Conservation (phyloP, 2,797 vertebrate species). For the Myotis myotis region DNA sequence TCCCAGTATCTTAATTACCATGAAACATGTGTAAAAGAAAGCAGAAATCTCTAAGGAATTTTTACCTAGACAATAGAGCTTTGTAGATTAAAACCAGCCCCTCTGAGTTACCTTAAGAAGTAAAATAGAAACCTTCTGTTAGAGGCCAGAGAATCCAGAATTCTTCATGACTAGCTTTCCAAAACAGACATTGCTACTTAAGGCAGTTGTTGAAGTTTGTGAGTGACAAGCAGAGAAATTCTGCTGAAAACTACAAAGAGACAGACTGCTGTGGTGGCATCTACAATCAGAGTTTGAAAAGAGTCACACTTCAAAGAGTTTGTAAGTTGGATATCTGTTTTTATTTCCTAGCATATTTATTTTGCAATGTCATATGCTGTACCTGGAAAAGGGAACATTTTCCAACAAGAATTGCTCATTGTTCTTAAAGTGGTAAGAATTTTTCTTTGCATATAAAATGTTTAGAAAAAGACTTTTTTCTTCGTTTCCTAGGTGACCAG, state of each 20-base stretch:
- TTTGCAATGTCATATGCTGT: not conserved
- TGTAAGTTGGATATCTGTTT: not conserved
- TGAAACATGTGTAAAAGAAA: not conserved
- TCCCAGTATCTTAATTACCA: not conserved
- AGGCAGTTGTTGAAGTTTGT: not conserved
- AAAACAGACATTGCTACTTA: not conserved
- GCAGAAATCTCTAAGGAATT: not conserved
- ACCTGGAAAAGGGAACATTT: not conserved
- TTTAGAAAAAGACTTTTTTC: not conserved
- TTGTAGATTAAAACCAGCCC: constrained; percentile 59
- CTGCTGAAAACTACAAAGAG: not conserved
- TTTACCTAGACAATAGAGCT: constrained; percentile 35
- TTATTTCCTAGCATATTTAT: not conserved
- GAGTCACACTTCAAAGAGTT: not conserved
- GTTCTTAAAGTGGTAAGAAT: not conserved
- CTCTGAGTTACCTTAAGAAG: not conserved
- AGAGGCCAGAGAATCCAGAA: not conserved
- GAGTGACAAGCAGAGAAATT: not conserved
- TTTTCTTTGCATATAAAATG: not conserved
- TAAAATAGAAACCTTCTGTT: constrained; percentile 44
- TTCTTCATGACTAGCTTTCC: not conserved
- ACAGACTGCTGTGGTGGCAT: not conserved
- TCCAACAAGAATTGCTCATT: not conserved
- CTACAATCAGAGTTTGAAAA: not conserved
- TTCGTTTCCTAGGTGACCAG: not conserved